phyloP scores from a whole-genome alignment of 2,797 vertebrate species.

The Microctenopoma lineatum region DNA sequence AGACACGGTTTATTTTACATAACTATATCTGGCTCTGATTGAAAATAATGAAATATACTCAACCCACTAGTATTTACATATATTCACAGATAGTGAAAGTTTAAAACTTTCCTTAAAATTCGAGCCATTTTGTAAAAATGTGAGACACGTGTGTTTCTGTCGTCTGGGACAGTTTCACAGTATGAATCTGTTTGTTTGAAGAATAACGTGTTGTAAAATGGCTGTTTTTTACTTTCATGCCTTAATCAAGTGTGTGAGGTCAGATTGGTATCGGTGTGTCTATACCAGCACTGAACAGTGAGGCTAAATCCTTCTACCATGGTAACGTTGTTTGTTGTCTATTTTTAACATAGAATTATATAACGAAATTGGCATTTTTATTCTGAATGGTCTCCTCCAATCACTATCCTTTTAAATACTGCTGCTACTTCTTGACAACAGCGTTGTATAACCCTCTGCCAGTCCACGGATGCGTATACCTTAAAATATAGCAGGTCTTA shows the following conservation, averaged over 20 bases:
- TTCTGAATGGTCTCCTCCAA: constrained; percentile 35
- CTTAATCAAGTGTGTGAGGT: constrained; percentile 20
- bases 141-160: neutral
- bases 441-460: constrained; percentile 28
- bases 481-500: constrained; percentile 8
- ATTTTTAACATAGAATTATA: constrained; percentile 56
- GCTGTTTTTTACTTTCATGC: constrained; percentile 17
- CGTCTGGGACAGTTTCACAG: neutral
- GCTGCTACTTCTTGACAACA: constrained; percentile 20
- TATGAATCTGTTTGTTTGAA: constrained; percentile 7
- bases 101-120: neutral
- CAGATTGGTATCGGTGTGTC: constrained; percentile 16
- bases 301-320: constrained; percentile 20
- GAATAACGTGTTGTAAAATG: constrained; percentile 45
- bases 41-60: neutral
- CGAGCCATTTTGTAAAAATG: constrained; percentile 14
- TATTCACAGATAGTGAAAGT: constrained; percentile 5
- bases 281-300: constrained; percentile 14
- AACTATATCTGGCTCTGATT: neutral
- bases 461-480: neutral
- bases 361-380: constrained; percentile 46
- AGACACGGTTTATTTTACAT: neutral
- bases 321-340: constrained; percentile 43
- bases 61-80: neutral
- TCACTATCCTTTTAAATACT: constrained; percentile 28